phyloP scores from a whole-genome alignment of 1,140 invertebrate species.

The Hydropsyche tenuis region DNA sequence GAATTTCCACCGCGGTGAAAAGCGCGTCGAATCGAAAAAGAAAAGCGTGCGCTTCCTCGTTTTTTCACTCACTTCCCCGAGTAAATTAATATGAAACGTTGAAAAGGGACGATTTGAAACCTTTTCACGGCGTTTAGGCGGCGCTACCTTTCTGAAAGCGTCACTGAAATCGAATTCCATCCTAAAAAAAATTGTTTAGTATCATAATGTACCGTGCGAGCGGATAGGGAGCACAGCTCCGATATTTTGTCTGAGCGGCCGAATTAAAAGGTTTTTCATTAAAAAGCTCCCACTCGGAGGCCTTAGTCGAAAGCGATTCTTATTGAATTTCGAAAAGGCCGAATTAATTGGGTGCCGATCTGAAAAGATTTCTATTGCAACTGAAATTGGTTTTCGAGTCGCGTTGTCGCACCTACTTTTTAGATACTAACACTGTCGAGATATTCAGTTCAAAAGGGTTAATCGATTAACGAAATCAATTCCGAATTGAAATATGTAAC shows the following conservation, averaged over 20 bases:
- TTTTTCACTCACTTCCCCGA: neutral
- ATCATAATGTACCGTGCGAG: neutral
- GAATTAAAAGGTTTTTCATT: conserved; percentile 31
- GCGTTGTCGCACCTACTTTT: too few relatives aligned
- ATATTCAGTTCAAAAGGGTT: too few relatives aligned
- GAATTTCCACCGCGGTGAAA: conserved; percentile 18
- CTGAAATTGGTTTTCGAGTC: conserved; percentile 11
- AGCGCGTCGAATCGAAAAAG: conserved; percentile 7
- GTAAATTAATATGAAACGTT: conserved; percentile 21
- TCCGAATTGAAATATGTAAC: too few relatives aligned
- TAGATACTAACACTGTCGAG: too few relatives aligned
- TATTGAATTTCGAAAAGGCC: neutral
- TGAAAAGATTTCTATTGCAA: conserved; percentile 19
- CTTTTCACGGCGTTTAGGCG: conserved; percentile 5
- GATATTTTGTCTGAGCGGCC: conserved; percentile 9
- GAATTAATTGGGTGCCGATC: conserved; percentile 13
- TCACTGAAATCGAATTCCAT: conserved; percentile 5
- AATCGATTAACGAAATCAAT: too few relatives aligned
- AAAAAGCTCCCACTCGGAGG: neutral
- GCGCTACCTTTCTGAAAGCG: conserved; percentile 6
- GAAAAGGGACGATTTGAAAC: neutral
- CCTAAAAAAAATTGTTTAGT: conserved; percentile 9
- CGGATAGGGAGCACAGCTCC: neutral
- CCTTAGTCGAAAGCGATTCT: neutral
- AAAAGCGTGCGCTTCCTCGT: neutral